Evolutionary conservation across 2,113 vertebrate species (phyloP), one percentile per base, ranked within the genome.

Genomic region (Acrocephalus kingi): DNA sequence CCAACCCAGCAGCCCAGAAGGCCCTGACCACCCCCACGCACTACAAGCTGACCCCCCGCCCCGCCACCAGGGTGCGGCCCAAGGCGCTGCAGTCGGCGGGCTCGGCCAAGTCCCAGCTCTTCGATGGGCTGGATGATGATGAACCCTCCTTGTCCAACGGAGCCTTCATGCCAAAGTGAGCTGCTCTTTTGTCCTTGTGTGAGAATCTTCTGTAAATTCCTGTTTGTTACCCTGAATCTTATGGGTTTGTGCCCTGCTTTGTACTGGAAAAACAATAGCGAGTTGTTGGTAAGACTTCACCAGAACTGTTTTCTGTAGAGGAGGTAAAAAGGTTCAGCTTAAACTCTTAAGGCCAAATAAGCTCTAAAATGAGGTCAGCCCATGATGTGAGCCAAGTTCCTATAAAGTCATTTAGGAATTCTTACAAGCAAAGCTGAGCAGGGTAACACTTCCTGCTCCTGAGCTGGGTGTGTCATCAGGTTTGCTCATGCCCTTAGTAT

Each of bases 1-100:
- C 99, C 30, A 99, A 99, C 96, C 99, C 99, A 2, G 99, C 99
- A 3, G 99, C 99, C 13, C 99, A 99, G 98, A 99, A 99, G 94
- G 99, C 99, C 37, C 91, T 99, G 86, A 99, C 98, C 1, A 99
- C 99, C 1, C 99, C 99, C 58, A 99, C 99, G 8, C 99, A 99
- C 96, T 99, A 99, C 98, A 99, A 99, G 93, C 96, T 99, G 92
- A 99, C 99, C 1, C 99, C 99, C 0, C 99, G 99, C 1, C 99
- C 99, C 0, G 99, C 99, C 0, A 99, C 99, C 20, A 92, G 99
- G 7, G 98, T 99, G 28, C 98, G 99, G 3, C 99, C 99, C 9
- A 99, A 99, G 89, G 99, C 99, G 3, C 95, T 99, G 72, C 97
- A 99, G 31, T 99, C 99, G 0, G 98, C 98, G 0, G 98, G 99